Percentiles rank a stretch among this genome's conserved stretches.
These are phyloP conservation scores for Galeruca laticollis DNA, from an alignment of 2,888 invertebrate species.

Conservation along the genomic window DNA sequence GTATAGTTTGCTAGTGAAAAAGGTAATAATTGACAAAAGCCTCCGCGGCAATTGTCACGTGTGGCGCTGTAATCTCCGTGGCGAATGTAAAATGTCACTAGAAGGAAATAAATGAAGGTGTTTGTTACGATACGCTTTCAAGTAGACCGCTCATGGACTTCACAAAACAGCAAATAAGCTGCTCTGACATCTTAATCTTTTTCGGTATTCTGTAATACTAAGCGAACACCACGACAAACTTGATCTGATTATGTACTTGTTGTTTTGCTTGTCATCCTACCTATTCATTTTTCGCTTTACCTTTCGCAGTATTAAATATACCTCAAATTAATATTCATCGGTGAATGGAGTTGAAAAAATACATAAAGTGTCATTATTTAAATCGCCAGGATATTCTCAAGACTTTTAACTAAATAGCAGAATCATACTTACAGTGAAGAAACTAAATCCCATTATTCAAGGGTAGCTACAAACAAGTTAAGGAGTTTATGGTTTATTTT, in stretches of 20 bases:
- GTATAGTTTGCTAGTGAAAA: conserved; percentile 38
- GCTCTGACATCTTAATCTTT: conserved; percentile 57
- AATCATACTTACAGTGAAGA: background rate
- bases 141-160: conserved; percentile 47
- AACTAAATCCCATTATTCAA: no score
- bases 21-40: conserved; percentile 62
- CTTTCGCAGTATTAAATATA: background rate
- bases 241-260: conserved; percentile 49
- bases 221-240: conserved; percentile 32
- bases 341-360: background rate
- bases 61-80: conserved; percentile 64
- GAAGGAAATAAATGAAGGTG: conserved; percentile 67
- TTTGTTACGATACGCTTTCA: conserved; percentile 57
- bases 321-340: background rate
- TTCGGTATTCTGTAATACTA: conserved; percentile 27
- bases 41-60: conserved; percentile 60
- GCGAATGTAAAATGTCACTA: conserved; percentile 67
- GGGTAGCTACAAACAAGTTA: no score
- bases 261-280: conserved; percentile 43
- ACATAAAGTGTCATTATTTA: background rate
- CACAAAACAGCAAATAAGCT: conserved; percentile 51
- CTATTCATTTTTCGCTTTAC: conserved; percentile 9
- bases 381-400: background rate
- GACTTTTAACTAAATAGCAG: background rate
- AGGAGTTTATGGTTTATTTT: no score